These are phyloP conservation scores for Oithona nana DNA, from an alignment of 2,888 invertebrate species.

Conservation along the genomic window DNA sequence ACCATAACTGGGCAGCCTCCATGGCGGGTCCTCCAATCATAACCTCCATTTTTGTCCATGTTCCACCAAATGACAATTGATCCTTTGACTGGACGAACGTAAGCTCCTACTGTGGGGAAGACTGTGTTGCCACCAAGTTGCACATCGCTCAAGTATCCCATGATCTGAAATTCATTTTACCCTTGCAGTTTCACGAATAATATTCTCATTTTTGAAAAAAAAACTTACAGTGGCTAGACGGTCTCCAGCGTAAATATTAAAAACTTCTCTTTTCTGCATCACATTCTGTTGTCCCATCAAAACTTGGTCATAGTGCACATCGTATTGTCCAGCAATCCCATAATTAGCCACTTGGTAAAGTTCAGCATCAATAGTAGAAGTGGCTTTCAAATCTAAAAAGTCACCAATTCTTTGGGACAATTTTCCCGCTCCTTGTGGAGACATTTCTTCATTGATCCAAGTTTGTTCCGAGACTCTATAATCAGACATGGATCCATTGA, in stretches of 20 bases:
- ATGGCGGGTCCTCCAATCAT: constrained; percentile 4
- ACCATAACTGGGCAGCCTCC: constrained; percentile 16
- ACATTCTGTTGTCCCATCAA: not conserved
- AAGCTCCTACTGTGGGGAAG: constrained; percentile 11
- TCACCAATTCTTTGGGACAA: constrained; percentile 1
- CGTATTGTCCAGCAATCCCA: constrained; percentile 14
- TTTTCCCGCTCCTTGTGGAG: not conserved
- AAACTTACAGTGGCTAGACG: constrained; percentile 4
- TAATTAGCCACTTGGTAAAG: constrained; percentile 17
- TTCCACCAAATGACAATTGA: constrained; percentile 16
- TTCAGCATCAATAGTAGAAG: constrained; percentile 5
- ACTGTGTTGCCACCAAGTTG: constrained; percentile 13
- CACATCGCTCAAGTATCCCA: constrained; percentile 15
- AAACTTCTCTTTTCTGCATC: constrained; percentile 7
- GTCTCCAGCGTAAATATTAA: constrained; percentile 10
- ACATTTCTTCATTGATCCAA: constrained; percentile 14
- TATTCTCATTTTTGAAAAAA: not conserved
- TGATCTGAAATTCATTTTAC: not conserved
- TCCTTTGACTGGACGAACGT: constrained; percentile 3
- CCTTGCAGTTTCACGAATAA: not conserved
- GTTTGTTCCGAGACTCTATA: constrained; percentile 3
- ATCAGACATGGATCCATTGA: constrained; percentile 15
- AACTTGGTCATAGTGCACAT: constrained; percentile 15
- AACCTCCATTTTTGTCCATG: constrained; percentile 15
- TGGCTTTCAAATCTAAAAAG: not conserved